Evolutionary conservation across 1,140 invertebrate genomes (phyloP).

Genomic region (Tetramorium parvispinum): DNA sequence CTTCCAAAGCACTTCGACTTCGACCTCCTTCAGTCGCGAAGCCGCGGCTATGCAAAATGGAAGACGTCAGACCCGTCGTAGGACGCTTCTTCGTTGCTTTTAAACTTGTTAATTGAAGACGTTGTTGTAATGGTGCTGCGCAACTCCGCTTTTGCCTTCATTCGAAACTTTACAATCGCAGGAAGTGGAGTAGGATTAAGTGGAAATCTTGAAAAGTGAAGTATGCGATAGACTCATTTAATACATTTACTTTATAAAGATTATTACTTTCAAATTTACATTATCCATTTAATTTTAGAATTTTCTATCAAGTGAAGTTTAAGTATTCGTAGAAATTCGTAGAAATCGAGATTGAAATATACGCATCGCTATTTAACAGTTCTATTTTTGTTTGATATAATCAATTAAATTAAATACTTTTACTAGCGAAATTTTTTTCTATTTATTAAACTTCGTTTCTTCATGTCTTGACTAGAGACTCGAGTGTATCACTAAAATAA

Average conservation of each 20-base stretch:
- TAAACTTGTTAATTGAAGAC: conserved; percentile 57
- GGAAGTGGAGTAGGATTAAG: not conserved
- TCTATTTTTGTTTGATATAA: not conserved
- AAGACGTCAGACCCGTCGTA: conserved; percentile 51
- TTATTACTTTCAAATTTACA: not conserved
- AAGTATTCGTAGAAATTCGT: not conserved
- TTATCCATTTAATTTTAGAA: not conserved
- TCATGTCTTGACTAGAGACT: not conserved
- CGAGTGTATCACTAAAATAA: not conserved
- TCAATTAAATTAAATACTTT: not conserved
- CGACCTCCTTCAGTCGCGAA: conserved; percentile 41
- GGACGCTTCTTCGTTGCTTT: conserved; percentile 51
- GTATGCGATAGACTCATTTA: not conserved
- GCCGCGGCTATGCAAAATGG: conserved; percentile 49
- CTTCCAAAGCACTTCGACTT: conserved; percentile 56
- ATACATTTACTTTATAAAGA: conserved; percentile 22
- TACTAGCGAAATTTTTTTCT: not conserved
- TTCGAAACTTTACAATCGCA: conserved; percentile 47
- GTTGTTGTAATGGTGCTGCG: conserved; percentile 49
- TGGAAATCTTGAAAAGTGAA: conserved; percentile 42
- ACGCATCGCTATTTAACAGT: not conserved
- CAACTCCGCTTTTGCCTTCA: conserved; percentile 14
- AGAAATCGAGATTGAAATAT: not conserved
- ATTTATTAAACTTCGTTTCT: not conserved
- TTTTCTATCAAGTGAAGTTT: not conserved